Conservation (phyloP, 2,888 invertebrate species). For the Acleris laterana region DNA sequence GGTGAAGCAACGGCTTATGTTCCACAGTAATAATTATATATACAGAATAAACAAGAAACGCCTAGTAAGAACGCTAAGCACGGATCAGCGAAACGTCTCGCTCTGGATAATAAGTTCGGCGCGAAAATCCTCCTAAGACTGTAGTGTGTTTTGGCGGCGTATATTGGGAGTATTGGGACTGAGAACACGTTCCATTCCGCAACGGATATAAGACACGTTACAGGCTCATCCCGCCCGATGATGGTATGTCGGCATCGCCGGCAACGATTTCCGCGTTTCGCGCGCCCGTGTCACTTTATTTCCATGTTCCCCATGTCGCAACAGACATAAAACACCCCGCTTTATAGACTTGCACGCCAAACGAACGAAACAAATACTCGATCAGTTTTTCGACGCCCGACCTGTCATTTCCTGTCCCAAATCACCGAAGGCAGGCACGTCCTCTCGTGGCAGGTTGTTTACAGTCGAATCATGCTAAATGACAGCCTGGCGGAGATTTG, state of each 20-base stretch:
- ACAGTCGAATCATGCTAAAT: constrained; percentile 44
- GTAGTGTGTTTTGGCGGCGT: constrained; percentile 44
- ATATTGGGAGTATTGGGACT: constrained; percentile 59
- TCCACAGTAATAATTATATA: neutral
- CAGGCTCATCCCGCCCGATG: constrained; percentile 66
- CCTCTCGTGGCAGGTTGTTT: constrained; percentile 44
- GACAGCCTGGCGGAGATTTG: constrained; percentile 46
- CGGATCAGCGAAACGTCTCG: constrained; percentile 9
- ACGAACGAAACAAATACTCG: constrained; percentile 48
- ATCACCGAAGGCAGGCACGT: constrained; percentile 44
- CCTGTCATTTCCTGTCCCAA: constrained; percentile 42
- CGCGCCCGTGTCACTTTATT: constrained; percentile 62
- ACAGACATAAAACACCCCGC: constrained; percentile 20
- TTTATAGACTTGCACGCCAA: constrained; percentile 26
- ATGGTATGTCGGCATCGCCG: constrained; percentile 71
- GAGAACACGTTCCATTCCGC: constrained; percentile 74
- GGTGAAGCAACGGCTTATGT: neutral
- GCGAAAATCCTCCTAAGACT: constrained; percentile 27
- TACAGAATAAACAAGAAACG: neutral
- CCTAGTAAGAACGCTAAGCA: constrained; percentile 9
- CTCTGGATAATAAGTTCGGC: constrained; percentile 10
- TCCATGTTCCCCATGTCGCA: constrained; percentile 45
- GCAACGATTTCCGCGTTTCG: constrained; percentile 71
- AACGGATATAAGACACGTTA: constrained; percentile 75
- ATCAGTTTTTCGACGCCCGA: constrained; percentile 38